Percentiles rank a stretch among this genome's conserved stretches.
phyloP scores from a whole-genome alignment of 2,797 vertebrate species.

The Muscicapa comitata region DNA sequence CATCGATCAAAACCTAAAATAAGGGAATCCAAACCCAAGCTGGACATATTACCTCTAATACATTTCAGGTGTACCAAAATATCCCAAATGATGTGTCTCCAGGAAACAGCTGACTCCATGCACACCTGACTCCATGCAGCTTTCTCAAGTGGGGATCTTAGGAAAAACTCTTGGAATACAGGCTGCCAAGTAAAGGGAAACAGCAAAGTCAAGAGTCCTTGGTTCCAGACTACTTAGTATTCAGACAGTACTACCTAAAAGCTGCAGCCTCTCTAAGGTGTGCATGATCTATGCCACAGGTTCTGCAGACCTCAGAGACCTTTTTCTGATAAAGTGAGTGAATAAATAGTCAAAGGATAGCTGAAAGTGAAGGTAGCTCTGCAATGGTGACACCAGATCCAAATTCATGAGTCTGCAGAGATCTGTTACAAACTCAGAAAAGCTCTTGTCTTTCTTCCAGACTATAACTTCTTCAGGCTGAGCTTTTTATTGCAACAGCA shows the following conservation, averaged over 20 bases:
- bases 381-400: neutral
- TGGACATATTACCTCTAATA: neutral
- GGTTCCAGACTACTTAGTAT: neutral
- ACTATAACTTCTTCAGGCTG: neutral
- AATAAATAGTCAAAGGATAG: neutral
- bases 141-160: neutral
- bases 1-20: neutral
- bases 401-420: neutral
- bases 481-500: neutral
- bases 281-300: neutral
- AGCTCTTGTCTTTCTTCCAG: neutral
- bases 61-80: neutral
- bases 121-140: neutral
- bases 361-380: neutral
- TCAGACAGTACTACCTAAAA: neutral
- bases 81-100: neutral
- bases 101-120: neutral
- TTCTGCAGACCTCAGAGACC: neutral
- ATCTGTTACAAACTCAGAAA: neutral
- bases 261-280: neutral
- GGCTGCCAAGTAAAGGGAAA: neutral
- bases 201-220: neutral
- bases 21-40: neutral
- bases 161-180: neutral
- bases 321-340: neutral